Evolutionary conservation across 1,140 invertebrate genomes (phyloP).

Genomic region (Harlomillsia oculata): DNA sequence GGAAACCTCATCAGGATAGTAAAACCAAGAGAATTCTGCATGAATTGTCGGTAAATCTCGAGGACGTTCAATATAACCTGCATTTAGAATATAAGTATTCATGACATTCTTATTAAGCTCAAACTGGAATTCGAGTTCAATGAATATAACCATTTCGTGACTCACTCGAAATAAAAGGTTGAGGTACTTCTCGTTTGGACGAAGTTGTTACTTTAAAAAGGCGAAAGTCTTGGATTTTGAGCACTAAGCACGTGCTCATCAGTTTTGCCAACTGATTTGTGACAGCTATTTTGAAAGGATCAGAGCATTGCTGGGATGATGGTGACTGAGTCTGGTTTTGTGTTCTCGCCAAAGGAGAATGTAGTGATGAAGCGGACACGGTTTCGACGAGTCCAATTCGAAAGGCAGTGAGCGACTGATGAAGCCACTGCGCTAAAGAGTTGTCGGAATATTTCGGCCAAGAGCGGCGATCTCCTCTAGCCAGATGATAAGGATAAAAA

Average conservation of each 20-base stretch:
- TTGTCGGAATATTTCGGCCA: slow-evolving; percentile 62
- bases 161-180: slow-evolving; percentile 71
- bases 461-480: slow-evolving; percentile 70
- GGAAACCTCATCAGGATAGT: slow-evolving; percentile 84
- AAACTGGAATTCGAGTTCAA: slow-evolving; percentile 31
- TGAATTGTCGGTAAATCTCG: slow-evolving; percentile 81
- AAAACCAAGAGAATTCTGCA: slow-evolving; percentile 92
- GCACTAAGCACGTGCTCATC: slow-evolving; percentile 81
- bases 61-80: slow-evolving; percentile 57
- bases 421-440: slow-evolving; percentile 63
- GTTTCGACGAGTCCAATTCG: slow-evolving; percentile 41
- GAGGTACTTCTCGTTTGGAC: slow-evolving; percentile 54
- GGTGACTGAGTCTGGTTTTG: slow-evolving; percentile 3
- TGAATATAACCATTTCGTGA: slow-evolving; percentile 8
- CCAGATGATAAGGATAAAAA: slow-evolving; percentile 93
- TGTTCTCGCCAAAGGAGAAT: slow-evolving; percentile 22
- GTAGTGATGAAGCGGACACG: slow-evolving; percentile 18
- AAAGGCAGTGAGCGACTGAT: slow-evolving; percentile 58
- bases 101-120: slow-evolving; percentile 8
- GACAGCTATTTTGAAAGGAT: slow-evolving; percentile 56
- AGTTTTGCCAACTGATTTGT: slow-evolving; percentile 68
- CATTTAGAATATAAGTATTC: neutral
- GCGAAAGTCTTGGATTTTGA: slow-evolving; percentile 79
- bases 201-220: slow-evolving; percentile 72
- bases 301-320: slow-evolving; percentile 8